A percentile compares a stretch with the other conserved stretches of the same genome.
Evolutionary conservation across 1,140 invertebrate genomes (phyloP).

Genomic region (Bombus sibiricus): DNA sequence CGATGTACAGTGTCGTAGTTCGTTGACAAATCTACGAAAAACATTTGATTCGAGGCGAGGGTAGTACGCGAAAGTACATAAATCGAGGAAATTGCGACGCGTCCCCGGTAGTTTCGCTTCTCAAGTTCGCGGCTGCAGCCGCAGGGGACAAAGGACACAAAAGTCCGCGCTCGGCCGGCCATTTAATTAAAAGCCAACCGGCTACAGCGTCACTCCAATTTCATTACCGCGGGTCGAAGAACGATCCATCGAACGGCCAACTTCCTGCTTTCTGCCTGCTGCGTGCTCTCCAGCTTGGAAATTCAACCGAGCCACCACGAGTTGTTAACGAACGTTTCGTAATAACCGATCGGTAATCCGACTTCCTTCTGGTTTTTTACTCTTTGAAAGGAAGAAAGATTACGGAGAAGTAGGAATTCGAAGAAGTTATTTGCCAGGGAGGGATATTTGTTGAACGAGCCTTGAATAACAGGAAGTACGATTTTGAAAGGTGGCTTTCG

Average conservation of each 20-base stretch:
- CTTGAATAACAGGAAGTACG: not conserved
- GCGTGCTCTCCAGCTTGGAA: not conserved
- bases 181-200: constrained; percentile 45
- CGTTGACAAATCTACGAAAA: not conserved
- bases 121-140: constrained; percentile 21
- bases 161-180: not conserved
- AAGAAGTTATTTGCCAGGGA: not conserved
- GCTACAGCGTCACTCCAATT: constrained; percentile 4
- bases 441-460: not conserved
- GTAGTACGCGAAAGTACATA: not conserved
- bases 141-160: constrained; percentile 22
- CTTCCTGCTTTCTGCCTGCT: not conserved
- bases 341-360: not conserved
- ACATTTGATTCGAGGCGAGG: not conserved
- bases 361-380: not conserved
- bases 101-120: not conserved
- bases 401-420: too few relatives aligned
- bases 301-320: not conserved
- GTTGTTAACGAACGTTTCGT: not conserved
- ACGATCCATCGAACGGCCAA: not conserved
- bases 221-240: constrained; percentile 26
- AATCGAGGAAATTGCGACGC: constrained; percentile 2
- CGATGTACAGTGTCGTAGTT: not conserved
- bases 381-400: not conserved
- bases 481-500: not conserved